Evolutionary conservation across 23 tunicate species (phyloP), one percentile per base, ranked within the genome.

Genomic region (Botrylloides violaceus): DNA sequence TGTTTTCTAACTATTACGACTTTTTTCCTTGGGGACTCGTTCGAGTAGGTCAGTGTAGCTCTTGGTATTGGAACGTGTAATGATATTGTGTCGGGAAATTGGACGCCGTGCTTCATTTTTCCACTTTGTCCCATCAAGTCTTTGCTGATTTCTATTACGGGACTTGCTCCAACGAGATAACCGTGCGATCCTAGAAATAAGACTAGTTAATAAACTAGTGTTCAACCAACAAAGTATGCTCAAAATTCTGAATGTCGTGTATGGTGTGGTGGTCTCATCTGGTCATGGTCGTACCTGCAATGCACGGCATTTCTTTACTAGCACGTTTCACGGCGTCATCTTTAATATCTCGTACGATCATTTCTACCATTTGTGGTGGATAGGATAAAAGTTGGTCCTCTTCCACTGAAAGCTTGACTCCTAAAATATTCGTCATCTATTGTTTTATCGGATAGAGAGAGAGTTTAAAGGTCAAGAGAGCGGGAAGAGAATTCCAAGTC

Each of bases 101-200:
- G 29, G 5, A 76, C 63, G 19, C 95, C 95, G 37, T 80, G 79
- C 36, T 34, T 34, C 68, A 87, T 34, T 15, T 5, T 29, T 1
- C 85, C 81, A 21, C 70, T 66, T 23, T 47, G 72, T 15, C 82
- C 86, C 95, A 87, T 87, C 6, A 61, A 20, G 61, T 80, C 55
- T 71, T 87, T 87, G 59, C 73, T 87, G 21, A 87, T 63, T 22
- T 75, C 72, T 0, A 87, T 58, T 18, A 87, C n/a, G 24, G 82
- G 86, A 58, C 95, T 75, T 2, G 82, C 37, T 22, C 85, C 86
- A 32, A 80, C 86, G 12, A 87, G 53, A 29, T 60, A 5, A 3
- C 86, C 95, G 3, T 61, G 31, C 20, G 70, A 75, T 49, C 70
- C 95, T n/a, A n/a, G n/a, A n/a, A n/a, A n/a, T n/a, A n/a, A n/a